Percentiles rank a stretch among this genome's conserved stretches.
Evolutionary conservation across 2,113 vertebrate species (phyloP).

Genomic region (Lophochroa leadbeateri): DNA sequence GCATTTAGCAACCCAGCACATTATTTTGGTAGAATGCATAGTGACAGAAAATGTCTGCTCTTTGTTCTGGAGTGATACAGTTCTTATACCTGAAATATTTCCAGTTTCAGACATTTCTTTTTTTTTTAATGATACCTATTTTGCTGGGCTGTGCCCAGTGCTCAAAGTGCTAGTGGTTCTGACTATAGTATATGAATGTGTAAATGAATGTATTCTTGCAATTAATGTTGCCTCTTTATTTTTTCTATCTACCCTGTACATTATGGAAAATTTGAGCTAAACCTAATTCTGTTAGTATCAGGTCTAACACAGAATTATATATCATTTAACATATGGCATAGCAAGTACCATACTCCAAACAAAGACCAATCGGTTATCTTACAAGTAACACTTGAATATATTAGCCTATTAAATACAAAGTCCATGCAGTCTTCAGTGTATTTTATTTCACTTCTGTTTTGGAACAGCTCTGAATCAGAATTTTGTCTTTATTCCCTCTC

Average conservation of each 20-base stretch:
- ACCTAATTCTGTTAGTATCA: background rate
- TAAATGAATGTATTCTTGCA: background rate
- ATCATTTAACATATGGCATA: background rate
- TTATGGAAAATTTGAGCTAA: background rate
- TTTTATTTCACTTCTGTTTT: background rate
- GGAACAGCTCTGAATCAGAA: background rate
- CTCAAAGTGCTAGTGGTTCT: background rate
- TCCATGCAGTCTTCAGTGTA: background rate
- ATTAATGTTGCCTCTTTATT: background rate
- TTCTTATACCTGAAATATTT: background rate
- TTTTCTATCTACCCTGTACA: background rate
- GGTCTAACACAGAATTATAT: background rate
- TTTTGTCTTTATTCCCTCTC: background rate
- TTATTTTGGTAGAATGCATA: background rate
- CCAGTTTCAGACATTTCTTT: background rate
- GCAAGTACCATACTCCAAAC: background rate
- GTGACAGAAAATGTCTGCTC: background rate
- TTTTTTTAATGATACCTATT: background rate
- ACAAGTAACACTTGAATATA: background rate
- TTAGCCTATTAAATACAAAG: background rate
- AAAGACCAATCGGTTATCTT: background rate
- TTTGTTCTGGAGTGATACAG: background rate
- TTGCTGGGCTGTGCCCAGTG: background rate
- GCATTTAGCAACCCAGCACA: background rate
- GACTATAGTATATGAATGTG: background rate